phyloP scores from a whole-genome alignment of 2,888 invertebrate species.

The Cylloceria caligata region DNA sequence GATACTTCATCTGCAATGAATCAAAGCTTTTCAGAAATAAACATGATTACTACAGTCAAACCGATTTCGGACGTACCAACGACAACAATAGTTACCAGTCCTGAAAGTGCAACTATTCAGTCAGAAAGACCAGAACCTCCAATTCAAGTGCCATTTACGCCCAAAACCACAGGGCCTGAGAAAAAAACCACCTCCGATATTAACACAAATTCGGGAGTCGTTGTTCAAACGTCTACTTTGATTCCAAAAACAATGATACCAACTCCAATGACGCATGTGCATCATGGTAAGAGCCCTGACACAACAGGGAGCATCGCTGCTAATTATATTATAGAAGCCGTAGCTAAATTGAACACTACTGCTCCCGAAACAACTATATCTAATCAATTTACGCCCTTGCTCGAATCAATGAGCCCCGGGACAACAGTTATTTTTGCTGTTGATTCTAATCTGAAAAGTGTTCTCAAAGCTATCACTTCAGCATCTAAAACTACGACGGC shows the following conservation, averaged over 20 bases:
- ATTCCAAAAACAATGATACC: constrained; percentile 54
- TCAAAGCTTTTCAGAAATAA: constrained; percentile 38
- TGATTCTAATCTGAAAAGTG: constrained; percentile 28
- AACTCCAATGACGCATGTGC: constrained; percentile 24
- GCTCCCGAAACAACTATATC: constrained; percentile 56
- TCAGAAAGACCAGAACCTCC: not conserved
- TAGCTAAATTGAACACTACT: constrained; percentile 43
- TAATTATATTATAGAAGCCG: constrained; percentile 27
- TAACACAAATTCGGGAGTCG: not conserved
- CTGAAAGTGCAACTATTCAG: constrained; percentile 16
- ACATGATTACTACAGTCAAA: constrained; percentile 31
- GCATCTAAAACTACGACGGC: constrained; percentile 55
- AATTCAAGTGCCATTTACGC: not conserved
- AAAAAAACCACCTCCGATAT: not conserved
- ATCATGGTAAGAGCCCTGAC: constrained; percentile 15
- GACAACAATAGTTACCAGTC: constrained; percentile 18
- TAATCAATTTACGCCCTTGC: constrained; percentile 34
- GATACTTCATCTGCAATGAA: constrained; percentile 28
- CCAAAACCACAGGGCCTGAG: not conserved
- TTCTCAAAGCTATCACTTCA: constrained; percentile 48
- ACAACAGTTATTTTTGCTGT: not conserved
- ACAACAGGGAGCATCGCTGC: not conserved
- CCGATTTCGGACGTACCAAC: constrained; percentile 37
- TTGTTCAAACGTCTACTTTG: constrained; percentile 49
- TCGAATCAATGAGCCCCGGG: constrained; percentile 27